Percentiles rank a stretch among this genome's conserved stretches.
These are phyloP conservation scores for Xiphophorus couchianus DNA, from an alignment of 2,113 vertebrate genomes.

Conservation along the genomic window DNA sequence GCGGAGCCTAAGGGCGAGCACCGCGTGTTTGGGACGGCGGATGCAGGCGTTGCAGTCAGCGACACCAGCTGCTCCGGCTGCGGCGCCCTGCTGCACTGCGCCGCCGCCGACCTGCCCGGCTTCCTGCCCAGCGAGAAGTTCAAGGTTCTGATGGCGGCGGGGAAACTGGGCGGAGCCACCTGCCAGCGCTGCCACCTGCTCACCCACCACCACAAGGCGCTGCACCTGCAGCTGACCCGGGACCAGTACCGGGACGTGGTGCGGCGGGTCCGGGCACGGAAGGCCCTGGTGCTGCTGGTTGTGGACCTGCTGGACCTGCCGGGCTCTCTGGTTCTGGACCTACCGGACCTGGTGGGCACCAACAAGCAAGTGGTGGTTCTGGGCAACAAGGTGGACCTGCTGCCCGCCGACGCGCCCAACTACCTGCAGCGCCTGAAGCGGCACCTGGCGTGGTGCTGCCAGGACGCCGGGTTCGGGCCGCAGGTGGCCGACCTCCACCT, in stretches of 20 bases:
- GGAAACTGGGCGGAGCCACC: constrained; percentile 56
- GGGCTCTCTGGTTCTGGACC: constrained; percentile 79
- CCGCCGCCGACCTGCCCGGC: constrained; percentile 73
- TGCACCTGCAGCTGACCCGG: constrained; percentile 76
- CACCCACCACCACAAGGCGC: constrained; percentile 79
- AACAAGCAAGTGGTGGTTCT: constrained; percentile 85
- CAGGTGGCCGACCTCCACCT: constrained; percentile 83
- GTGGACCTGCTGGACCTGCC: constrained; percentile 89
- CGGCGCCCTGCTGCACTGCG: constrained; percentile 87
- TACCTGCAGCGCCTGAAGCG: constrained; percentile 82
- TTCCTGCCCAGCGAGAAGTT: constrained; percentile 87
- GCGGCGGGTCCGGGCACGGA: constrained; percentile 60
- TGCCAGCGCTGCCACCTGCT: constrained; percentile 90
- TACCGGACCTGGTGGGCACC: constrained; percentile 75
- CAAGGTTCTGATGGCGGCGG: constrained; percentile 58
- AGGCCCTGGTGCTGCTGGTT: constrained; percentile 85
- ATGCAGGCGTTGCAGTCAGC: constrained; percentile 70
- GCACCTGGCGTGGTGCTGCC: constrained; percentile 74
- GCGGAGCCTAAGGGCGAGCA: constrained; percentile 26
- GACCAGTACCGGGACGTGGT: constrained; percentile 81
- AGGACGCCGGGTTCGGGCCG: constrained; percentile 22
- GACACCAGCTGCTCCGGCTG: constrained; percentile 84
- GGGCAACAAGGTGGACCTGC: constrained; percentile 89
- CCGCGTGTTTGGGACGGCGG: constrained; percentile 69
- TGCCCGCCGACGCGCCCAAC: constrained; percentile 80